These are phyloP conservation scores for Sarcoramphus papa DNA, from an alignment of 2,797 vertebrate species.

Conservation along the genomic window DNA sequence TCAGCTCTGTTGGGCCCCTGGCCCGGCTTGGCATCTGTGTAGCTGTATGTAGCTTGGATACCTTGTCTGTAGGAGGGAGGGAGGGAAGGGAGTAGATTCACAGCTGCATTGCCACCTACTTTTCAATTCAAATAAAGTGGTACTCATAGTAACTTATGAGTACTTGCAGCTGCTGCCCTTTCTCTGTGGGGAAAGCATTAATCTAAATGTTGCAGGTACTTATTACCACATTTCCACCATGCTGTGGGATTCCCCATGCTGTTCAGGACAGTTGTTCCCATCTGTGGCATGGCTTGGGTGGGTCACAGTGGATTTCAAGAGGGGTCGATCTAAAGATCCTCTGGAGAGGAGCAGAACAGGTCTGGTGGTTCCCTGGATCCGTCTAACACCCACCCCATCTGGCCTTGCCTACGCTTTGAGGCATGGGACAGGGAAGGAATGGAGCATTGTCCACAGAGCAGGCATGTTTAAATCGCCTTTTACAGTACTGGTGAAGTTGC, in stretches of 20 bases:
- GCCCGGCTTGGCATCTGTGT: neutral
- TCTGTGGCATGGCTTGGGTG: neutral
- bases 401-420: neutral
- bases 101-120: slow-evolving; percentile 24
- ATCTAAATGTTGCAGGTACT: neutral
- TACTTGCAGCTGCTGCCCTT: slow-evolving; percentile 30
- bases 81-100: neutral
- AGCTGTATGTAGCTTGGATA: neutral
- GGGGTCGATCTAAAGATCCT: neutral
- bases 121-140: slow-evolving; percentile 6
- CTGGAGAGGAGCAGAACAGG: neutral
- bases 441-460: neutral
- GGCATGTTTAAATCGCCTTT: neutral
- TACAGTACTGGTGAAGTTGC: neutral
- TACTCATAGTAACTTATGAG: neutral
- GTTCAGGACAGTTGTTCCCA: neutral
- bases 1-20: neutral
- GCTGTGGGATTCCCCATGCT: neutral
- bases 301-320: neutral
- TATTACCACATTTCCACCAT: neutral
- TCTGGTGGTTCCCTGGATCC: neutral
- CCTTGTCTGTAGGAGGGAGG: neutral
- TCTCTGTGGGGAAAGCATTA: neutral
- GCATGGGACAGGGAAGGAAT: neutral
- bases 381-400: neutral